Evolutionary conservation across 2,888 invertebrate species (phyloP).

Genomic region (Galerucella calmariensis): DNA sequence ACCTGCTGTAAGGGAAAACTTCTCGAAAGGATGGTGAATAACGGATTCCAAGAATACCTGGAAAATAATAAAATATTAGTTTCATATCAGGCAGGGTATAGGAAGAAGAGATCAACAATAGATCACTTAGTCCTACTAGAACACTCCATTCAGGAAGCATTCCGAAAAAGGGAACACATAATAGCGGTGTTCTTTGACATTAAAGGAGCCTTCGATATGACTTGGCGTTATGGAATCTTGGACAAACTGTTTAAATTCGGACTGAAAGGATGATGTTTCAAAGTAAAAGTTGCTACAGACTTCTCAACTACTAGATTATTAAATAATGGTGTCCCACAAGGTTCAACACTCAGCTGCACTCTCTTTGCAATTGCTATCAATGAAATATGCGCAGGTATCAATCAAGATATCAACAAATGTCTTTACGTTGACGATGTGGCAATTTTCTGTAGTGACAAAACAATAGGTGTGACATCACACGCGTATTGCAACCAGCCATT

Average conservation of each 20-base stretch:
- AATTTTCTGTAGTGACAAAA: slow-evolving; percentile 13
- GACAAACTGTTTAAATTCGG: slow-evolving; percentile 35
- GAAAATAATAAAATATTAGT: slow-evolving; percentile 19
- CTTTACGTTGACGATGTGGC: slow-evolving; percentile 34
- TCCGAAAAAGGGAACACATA: slow-evolving; percentile 14
- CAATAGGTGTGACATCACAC: background rate
- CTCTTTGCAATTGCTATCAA: slow-evolving; percentile 41
- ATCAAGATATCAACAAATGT: slow-evolving; percentile 5
- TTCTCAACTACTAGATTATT: slow-evolving; percentile 34
- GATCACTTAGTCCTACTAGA: slow-evolving; percentile 21
- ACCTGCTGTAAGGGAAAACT: slow-evolving; percentile 33
- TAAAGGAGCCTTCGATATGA: slow-evolving; percentile 10
- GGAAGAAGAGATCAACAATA: slow-evolving; percentile 10
- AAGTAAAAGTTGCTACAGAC: slow-evolving; percentile 4
- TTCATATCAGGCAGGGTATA: slow-evolving; percentile 19
- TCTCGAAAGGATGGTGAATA: slow-evolving; percentile 33
- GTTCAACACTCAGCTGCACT: slow-evolving; percentile 37
- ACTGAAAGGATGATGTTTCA: slow-evolving; percentile 31
- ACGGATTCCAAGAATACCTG: slow-evolving; percentile 19
- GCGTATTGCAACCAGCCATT: slow-evolving; percentile 12
- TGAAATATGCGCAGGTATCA: slow-evolving; percentile 7
- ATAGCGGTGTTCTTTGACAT: slow-evolving; percentile 25
- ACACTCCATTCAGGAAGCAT: slow-evolving; percentile 15
- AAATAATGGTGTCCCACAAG: slow-evolving; percentile 33
- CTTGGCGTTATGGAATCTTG: slow-evolving; percentile 41